These are phyloP conservation scores for Cephus pygmeus DNA, from an alignment of 2,888 invertebrate species.

Conservation along the genomic window DNA sequence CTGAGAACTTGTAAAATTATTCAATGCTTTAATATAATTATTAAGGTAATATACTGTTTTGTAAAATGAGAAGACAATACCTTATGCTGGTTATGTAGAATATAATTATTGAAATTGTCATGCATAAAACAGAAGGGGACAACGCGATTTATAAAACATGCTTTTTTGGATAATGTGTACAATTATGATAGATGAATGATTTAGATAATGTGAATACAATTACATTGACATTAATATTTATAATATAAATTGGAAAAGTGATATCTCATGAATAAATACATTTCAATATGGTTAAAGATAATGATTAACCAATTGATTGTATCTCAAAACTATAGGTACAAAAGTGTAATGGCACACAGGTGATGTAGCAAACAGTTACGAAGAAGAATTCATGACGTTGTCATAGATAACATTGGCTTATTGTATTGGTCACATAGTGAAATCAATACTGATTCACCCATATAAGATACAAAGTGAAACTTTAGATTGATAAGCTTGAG, in stretches of 20 bases:
- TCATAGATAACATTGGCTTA: neutral
- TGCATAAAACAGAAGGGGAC: constrained; percentile 28
- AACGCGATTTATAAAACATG: constrained; percentile 30
- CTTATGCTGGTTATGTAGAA: constrained; percentile 32
- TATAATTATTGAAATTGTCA: constrained; percentile 27
- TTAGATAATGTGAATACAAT: neutral
- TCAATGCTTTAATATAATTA: neutral
- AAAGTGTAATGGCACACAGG: neutral
- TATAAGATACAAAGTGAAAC: neutral
- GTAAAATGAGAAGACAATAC: constrained; percentile 29
- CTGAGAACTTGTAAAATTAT: neutral
- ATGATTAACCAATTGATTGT: neutral
- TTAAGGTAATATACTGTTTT: constrained; percentile 22
- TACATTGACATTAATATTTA: neutral
- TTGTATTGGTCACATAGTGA: neutral
- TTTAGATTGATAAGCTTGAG: neutral
- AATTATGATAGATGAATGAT: neutral
- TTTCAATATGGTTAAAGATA: neutral
- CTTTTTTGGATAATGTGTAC: constrained; percentile 24
- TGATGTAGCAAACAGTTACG: neutral
- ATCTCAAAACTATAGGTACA: neutral
- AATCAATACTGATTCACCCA: neutral
- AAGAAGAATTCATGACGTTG: neutral
- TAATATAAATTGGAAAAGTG: neutral
- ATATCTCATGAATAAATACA: neutral